Evolutionary conservation across 1,140 invertebrate genomes (phyloP).

Genomic region (Thalassaphorura encarpata): DNA sequence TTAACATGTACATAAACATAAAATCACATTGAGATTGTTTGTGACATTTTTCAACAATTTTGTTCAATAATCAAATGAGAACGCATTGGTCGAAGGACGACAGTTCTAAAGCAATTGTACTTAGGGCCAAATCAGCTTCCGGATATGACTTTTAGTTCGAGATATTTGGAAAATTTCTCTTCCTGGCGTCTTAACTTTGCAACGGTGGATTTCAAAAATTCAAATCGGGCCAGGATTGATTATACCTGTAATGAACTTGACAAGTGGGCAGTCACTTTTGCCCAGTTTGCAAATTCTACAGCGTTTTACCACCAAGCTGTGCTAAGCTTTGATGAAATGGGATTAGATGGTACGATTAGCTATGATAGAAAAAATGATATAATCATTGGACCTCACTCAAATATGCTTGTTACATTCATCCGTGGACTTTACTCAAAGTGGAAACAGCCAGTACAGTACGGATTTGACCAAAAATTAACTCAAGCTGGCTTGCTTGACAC

Average conservation of each 20-base stretch:
- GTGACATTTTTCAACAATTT: no score
- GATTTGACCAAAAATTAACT: no score
- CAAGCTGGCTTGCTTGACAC: no score
- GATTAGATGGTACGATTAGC: background rate
- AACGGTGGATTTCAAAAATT: background rate
- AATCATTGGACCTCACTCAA: slow-evolving; percentile 35
- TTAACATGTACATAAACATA: no score
- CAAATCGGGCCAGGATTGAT: background rate
- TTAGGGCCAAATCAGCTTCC: background rate
- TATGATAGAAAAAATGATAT: background rate
- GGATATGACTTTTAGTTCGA: no score
- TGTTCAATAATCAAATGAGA: background rate
- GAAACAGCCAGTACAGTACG: slow-evolving; percentile 37
- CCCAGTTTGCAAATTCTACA: background rate
- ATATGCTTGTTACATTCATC: slow-evolving; percentile 36
- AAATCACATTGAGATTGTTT: no score
- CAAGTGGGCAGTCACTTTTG: no score
- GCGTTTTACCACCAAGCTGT: background rate
- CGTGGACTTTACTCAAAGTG: slow-evolving; percentile 35
- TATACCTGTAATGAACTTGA: background rate
- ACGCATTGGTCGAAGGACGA: background rate
- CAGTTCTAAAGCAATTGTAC: background rate
- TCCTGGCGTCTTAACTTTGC: background rate
- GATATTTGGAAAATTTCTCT: background rate
- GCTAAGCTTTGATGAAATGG: slow-evolving; percentile 1